phyloP scores from a whole-genome alignment of 2,113 vertebrate genomes.

The Ahaetulla prasina region DNA sequence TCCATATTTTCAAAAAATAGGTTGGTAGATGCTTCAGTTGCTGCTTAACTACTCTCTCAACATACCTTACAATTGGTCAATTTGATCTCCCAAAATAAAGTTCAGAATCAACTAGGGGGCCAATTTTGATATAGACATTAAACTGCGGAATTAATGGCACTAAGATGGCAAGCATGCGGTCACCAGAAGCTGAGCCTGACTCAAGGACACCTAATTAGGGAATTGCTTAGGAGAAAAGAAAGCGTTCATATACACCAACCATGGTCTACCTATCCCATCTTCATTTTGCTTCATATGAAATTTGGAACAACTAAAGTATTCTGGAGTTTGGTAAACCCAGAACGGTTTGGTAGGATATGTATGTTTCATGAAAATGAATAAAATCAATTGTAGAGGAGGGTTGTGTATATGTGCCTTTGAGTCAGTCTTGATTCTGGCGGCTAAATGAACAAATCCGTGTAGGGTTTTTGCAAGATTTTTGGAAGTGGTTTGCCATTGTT shows the following conservation, averaged over 20 bases:
- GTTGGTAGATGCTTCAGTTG: not conserved
- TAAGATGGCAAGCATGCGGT: not conserved
- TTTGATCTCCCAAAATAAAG: not conserved
- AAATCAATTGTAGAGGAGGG: not conserved
- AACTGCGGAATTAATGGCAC: not conserved
- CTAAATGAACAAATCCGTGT: not conserved
- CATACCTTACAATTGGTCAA: not conserved
- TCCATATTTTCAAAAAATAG: not conserved
- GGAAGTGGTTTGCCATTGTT: not conserved
- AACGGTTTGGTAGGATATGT: not conserved
- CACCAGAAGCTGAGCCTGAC: not conserved
- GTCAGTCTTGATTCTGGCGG: not conserved
- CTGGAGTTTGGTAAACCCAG: not conserved
- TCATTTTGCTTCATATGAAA: not conserved
- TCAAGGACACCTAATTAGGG: not conserved
- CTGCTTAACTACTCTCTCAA: not conserved
- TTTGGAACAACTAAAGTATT: not conserved
- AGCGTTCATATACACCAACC: not conserved
- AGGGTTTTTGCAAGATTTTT: not conserved
- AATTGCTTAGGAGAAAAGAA: not conserved
- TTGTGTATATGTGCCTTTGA: not conserved
- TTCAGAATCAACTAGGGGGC: not conserved
- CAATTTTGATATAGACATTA: not conserved
- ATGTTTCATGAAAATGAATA: not conserved
- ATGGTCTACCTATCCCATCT: not conserved